Conservation (phyloP, 2,797 vertebrate species). For the Gymnodraco acuticeps region DNA sequence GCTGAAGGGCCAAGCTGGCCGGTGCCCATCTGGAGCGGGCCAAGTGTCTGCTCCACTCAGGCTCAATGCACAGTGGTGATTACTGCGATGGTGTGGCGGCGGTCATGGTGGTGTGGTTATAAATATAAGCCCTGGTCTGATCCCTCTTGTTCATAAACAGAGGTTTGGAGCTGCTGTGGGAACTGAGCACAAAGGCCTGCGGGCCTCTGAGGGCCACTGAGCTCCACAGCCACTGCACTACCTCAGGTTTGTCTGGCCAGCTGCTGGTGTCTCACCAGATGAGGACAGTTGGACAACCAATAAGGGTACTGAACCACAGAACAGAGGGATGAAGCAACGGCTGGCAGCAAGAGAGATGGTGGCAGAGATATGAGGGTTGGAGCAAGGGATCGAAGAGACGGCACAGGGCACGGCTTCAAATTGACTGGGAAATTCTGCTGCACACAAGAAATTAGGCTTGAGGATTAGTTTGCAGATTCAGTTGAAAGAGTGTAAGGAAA, state of each 20-base stretch:
- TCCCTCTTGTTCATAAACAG: constrained; percentile 86
- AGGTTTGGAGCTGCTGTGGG: constrained; percentile 87
- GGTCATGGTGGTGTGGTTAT: constrained; percentile 89
- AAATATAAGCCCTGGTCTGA: constrained; percentile 88
- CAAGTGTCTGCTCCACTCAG: constrained; percentile 87
- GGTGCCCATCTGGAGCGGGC: constrained; percentile 85
- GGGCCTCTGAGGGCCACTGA: constrained; percentile 68
- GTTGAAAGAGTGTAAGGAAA: not conserved
- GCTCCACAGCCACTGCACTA: constrained; percentile 68
- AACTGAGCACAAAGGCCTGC: constrained; percentile 81
- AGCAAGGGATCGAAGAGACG: constrained; percentile 31
- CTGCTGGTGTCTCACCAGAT: constrained; percentile 69
- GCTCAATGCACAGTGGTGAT: constrained; percentile 87
- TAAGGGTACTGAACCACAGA: constrained; percentile 59
- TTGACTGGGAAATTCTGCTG: constrained; percentile 51
- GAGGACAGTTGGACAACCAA: constrained; percentile 67
- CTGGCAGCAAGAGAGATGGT: constrained; percentile 62
- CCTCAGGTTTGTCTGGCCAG: constrained; percentile 64
- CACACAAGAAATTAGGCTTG: constrained; percentile 15
- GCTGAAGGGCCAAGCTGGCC: constrained; percentile 87
- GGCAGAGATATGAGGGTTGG: constrained; percentile 51
- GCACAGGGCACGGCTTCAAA: constrained; percentile 60
- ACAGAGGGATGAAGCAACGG: constrained; percentile 53
- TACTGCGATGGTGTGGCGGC: constrained; percentile 85
- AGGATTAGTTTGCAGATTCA: constrained; percentile 22